Evolutionary conservation across 30 jellyfish, hydroid and myxozoan genomes (phyloP).

Genomic region (Cassiopea xamachana): DNA sequence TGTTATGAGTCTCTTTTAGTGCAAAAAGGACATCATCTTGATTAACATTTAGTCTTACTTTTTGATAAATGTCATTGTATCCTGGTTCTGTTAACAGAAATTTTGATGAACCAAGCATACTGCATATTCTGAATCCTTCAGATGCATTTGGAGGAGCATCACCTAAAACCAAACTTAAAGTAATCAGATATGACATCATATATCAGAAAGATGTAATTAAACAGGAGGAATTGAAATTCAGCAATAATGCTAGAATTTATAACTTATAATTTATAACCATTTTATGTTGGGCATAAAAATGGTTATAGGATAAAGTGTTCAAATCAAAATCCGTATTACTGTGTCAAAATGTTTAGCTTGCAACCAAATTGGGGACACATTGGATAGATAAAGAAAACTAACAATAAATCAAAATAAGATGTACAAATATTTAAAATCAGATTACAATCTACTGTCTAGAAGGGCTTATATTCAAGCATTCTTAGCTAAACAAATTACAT

Average conservation of each 20-base stretch:
- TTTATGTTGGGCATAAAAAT: no score
- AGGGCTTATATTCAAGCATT: no score
- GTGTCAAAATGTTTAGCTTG: no score
- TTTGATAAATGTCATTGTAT: constrained; percentile 76
- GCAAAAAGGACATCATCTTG: constrained; percentile 96
- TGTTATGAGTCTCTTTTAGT: constrained; percentile 46
- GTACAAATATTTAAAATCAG: no score
- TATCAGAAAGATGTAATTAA: not conserved
- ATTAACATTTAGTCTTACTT: constrained; percentile 82
- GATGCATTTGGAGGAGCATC: constrained; percentile 77
- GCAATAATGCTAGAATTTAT: no score
- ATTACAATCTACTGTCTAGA: no score
- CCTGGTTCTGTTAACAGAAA: constrained; percentile 84
- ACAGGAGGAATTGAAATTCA: not conserved
- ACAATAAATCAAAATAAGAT: no score
- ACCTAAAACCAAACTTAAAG: constrained; percentile 15
- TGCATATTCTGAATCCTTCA: constrained; percentile 79
- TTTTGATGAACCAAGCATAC: constrained; percentile 77
- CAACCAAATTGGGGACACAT: no score
- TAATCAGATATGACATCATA: not conserved
- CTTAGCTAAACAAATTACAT: not conserved
- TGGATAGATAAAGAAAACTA: no score
- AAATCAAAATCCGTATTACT: no score
- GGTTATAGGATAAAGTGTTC: no score
- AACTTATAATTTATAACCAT: no score